Evolutionary conservation across 2,888 invertebrate genomes (phyloP).

Genomic region (Mesorhabditis sp.): DNA sequence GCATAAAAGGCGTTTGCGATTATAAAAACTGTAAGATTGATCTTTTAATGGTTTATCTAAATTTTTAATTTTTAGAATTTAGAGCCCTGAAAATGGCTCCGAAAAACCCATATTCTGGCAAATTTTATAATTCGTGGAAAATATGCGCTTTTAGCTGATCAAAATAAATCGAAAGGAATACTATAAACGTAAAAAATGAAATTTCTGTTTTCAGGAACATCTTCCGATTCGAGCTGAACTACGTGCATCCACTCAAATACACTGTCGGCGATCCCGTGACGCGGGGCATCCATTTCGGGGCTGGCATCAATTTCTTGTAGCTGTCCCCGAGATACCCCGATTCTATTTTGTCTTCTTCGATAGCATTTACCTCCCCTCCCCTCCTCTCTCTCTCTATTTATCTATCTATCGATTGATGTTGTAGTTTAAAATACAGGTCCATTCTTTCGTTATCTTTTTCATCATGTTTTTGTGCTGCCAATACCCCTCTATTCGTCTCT

Average conservation of each 20-base stretch:
- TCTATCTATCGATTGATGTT: background rate
- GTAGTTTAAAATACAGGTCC: background rate
- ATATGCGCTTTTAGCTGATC: background rate
- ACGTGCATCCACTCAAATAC: slow-evolving; percentile 75
- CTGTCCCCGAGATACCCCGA: background rate
- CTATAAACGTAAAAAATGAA: too few species aligned
- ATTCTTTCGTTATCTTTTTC: slow-evolving; percentile 2
- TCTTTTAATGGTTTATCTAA: too few species aligned
- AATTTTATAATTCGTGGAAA: background rate
- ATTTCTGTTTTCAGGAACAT: slow-evolving; percentile 44
- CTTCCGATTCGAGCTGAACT: slow-evolving; percentile 79
- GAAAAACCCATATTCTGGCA: background rate
- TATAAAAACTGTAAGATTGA: too few species aligned
- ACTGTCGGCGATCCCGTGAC: slow-evolving; percentile 59
- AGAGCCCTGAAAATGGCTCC: too few species aligned
- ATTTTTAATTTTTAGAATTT: too few species aligned
- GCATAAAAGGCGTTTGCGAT: too few species aligned
- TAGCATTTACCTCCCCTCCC: background rate
- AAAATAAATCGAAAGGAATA: background rate
- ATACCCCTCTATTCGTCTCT: too few species aligned
- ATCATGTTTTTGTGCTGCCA: too few species aligned
- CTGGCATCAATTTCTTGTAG: slow-evolving; percentile 50
- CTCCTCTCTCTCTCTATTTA: background rate
- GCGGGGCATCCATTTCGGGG: slow-evolving; percentile 52
- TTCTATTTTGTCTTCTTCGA: too few species aligned